phyloP scores from a whole-genome alignment of 2,888 invertebrate species.

The Gastracanthus pulcherrimus region DNA sequence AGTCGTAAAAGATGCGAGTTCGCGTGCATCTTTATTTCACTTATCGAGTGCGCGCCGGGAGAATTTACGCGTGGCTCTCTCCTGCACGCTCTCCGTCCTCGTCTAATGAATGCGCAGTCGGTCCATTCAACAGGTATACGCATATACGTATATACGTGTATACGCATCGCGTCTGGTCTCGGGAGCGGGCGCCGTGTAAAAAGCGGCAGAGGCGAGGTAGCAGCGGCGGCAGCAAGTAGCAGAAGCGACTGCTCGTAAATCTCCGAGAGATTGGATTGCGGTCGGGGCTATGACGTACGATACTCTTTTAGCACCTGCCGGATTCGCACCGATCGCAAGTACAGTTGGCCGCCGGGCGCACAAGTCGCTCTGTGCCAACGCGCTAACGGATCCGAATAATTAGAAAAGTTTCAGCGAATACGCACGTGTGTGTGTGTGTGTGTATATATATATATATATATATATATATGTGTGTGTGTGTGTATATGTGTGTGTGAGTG shows the following conservation, averaged over 20 bases:
- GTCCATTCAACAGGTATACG: background rate
- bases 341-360: constrained; percentile 20
- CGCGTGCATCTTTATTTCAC: constrained; percentile 20
- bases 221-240: background rate
- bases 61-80: background rate
- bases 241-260: constrained; percentile 35
- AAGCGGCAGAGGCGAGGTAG: background rate
- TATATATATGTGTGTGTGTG: too few species aligned
- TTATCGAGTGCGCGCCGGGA: constrained; percentile 25
- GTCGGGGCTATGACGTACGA: constrained; percentile 4
- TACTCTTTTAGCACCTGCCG: constrained; percentile 37
- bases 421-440: background rate
- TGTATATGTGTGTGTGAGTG: too few species aligned
- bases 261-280: constrained; percentile 44
- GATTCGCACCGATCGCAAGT: background rate
- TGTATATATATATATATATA: too few species aligned
- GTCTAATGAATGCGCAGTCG: background rate
- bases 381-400: constrained; percentile 44
- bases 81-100: too few species aligned
- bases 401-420: background rate
- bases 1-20: constrained; percentile 17
- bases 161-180: background rate
- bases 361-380: too few species aligned
- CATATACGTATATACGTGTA: background rate
- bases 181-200: too few species aligned